Conservation (phyloP, 2,888 invertebrate species). For the Cataglyphis livida region DNA sequence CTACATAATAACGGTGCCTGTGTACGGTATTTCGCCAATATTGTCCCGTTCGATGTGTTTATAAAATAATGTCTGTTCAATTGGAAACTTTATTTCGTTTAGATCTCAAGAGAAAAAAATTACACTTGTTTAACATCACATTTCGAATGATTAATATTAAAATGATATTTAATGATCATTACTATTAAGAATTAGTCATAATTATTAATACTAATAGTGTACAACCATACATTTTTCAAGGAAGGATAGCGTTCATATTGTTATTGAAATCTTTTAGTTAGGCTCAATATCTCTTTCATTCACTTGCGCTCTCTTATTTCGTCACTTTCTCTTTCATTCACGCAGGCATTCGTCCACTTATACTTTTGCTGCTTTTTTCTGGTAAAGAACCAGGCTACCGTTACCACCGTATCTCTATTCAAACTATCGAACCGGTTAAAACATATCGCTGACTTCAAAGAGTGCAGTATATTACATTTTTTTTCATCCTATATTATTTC, state of each 20-base stretch:
- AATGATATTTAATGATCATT: slow-evolving; percentile 84
- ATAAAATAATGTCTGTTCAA: slow-evolving; percentile 79
- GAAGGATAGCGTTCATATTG: slow-evolving; percentile 79
- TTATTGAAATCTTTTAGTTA: slow-evolving; percentile 77
- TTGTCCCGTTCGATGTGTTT: slow-evolving; percentile 74
- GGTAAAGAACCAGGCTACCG: slow-evolving; percentile 45
- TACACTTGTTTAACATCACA: slow-evolving; percentile 84
- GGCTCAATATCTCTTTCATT: slow-evolving; percentile 71
- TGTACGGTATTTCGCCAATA: slow-evolving; percentile 60
- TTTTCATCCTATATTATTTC: slow-evolving; percentile 76
- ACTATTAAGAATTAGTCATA: slow-evolving; percentile 84
- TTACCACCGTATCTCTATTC: slow-evolving; percentile 60
- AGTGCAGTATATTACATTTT: slow-evolving; percentile 81
- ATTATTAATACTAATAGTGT: slow-evolving; percentile 85
- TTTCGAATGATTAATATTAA: slow-evolving; percentile 84
- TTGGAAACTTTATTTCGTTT: slow-evolving; percentile 83
- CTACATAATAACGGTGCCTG: slow-evolving; percentile 65
- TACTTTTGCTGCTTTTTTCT: slow-evolving; percentile 53
- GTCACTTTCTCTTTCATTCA: slow-evolving; percentile 63
- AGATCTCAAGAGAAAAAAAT: slow-evolving; percentile 78
- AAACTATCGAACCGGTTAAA: slow-evolving; percentile 76
- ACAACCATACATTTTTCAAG: slow-evolving; percentile 83
- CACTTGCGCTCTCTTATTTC: slow-evolving; percentile 60
- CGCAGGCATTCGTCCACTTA: slow-evolving; percentile 59
- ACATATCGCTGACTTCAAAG: slow-evolving; percentile 76